Conservation (phyloP, 2,888 invertebrate species). For the Amorpha juglandis region DNA sequence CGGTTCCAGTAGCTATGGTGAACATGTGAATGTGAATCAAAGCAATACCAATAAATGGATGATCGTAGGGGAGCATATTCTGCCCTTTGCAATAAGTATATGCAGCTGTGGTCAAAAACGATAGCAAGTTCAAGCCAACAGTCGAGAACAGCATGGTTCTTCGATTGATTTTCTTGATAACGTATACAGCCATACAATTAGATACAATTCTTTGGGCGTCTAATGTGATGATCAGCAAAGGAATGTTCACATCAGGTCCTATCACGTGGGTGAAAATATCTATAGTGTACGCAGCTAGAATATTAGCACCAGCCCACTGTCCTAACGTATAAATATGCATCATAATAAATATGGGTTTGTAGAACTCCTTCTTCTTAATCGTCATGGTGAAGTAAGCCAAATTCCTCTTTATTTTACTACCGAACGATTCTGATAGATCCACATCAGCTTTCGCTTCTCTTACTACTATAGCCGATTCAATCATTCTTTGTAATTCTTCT, state of each 20-base stretch:
- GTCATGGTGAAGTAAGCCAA: slow-evolving; percentile 43
- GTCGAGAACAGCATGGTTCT: slow-evolving; percentile 56
- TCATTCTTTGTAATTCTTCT: slow-evolving; percentile 51
- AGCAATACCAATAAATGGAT: slow-evolving; percentile 41
- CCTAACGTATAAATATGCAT: slow-evolving; percentile 58
- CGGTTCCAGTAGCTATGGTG: slow-evolving; percentile 29
- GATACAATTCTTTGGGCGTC: slow-evolving; percentile 58
- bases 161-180: slow-evolving; percentile 57
- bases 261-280: slow-evolving; percentile 55
- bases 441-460: slow-evolving; percentile 41
- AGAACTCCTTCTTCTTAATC: slow-evolving; percentile 57
- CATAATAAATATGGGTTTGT: slow-evolving; percentile 64
- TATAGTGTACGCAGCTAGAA: slow-evolving; percentile 55
- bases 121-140: slow-evolving; percentile 47
- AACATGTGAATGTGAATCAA: slow-evolving; percentile 37
- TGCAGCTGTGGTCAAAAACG: slow-evolving; percentile 51
- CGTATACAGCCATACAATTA: slow-evolving; percentile 50
- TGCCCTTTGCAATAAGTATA: slow-evolving; percentile 54
- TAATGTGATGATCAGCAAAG: slow-evolving; percentile 53
- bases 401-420: slow-evolving; percentile 37
- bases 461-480: slow-evolving; percentile 45
- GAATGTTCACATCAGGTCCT: slow-evolving; percentile 49
- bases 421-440: slow-evolving; percentile 36
- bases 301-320: slow-evolving; percentile 60
- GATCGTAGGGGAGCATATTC: slow-evolving; percentile 44